Conservation (phyloP, 2,113 vertebrate species). For the Dicerorhinus sumatrensis region DNA sequence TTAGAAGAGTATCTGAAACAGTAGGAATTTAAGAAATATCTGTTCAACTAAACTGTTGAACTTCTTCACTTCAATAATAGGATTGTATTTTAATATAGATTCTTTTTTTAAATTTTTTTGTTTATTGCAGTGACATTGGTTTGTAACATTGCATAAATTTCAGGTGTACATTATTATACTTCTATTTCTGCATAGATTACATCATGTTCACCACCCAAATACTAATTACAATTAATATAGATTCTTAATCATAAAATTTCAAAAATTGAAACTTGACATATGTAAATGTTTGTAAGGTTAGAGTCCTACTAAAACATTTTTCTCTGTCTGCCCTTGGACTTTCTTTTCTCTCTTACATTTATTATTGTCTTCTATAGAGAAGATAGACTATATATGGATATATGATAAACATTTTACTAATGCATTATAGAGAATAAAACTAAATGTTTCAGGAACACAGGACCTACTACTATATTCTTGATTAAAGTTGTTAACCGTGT, state of each 20-base stretch:
- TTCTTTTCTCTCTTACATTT: slow-evolving; percentile 23
- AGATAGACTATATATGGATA: neutral
- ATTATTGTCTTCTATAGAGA: slow-evolving; percentile 19
- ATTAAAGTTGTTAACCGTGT: slow-evolving; percentile 39
- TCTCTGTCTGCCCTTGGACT: neutral
- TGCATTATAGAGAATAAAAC: slow-evolving; percentile 25
- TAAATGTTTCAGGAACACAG: neutral
- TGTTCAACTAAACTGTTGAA: neutral
- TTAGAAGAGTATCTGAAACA: slow-evolving; percentile 23
- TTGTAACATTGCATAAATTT: too few relatives aligned
- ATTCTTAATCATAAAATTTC: slow-evolving; percentile 35
- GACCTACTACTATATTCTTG: neutral
- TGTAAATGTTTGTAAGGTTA: neutral
- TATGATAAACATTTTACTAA: slow-evolving; percentile 18
- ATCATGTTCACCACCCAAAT: too few relatives aligned
- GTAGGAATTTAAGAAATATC: neutral
- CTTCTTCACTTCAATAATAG: neutral
- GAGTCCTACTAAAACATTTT: neutral
- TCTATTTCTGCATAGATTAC: too few relatives aligned
- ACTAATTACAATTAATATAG: too few relatives aligned
- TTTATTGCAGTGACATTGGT: too few relatives aligned
- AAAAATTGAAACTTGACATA: neutral
- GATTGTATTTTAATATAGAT: neutral
- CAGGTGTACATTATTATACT: too few relatives aligned
- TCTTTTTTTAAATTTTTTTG: too few relatives aligned